Evolutionary conservation across 2,888 invertebrate species (phyloP).

Genomic region (Microctonus hyperodae): DNA sequence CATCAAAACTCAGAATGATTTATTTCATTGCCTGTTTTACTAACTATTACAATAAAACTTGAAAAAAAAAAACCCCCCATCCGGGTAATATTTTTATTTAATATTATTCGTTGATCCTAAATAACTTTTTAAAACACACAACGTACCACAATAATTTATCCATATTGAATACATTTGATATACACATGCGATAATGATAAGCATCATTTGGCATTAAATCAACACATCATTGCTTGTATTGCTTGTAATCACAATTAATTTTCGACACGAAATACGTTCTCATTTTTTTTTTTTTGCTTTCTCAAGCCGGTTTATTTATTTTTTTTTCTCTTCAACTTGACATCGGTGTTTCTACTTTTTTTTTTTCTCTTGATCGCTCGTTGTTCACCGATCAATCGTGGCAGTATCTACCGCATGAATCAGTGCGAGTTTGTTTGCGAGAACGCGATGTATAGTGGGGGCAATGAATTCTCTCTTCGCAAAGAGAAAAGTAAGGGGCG

Average conservation of each 20-base stretch:
- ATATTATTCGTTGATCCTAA: too few species aligned
- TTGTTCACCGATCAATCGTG: constrained; percentile 5
- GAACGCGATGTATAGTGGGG: background rate
- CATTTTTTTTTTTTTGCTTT: background rate
- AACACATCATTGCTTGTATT: background rate
- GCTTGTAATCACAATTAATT: background rate
- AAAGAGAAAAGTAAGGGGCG: background rate
- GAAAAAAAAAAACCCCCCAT: too few species aligned
- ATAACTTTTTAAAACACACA: too few species aligned
- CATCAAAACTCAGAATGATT: too few species aligned
- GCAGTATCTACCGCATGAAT: constrained; percentile 16
- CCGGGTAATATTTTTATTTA: too few species aligned
- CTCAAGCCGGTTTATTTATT: background rate
- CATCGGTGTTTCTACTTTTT: constrained; percentile 12
- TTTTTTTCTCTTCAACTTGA: background rate
- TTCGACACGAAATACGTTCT: background rate
- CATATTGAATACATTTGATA: too few species aligned
- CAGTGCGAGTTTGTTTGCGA: background rate
- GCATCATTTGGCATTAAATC: background rate
- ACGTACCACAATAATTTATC: too few species aligned
- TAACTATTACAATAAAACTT: too few species aligned
- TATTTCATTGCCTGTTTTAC: too few species aligned
- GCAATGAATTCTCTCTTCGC: constrained; percentile 1
- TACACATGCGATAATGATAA: too few species aligned
- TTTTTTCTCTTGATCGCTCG: background rate